Evolutionary conservation across 2,113 vertebrate genomes (phyloP), one percentile per base, ranked within the genome.

Genomic region (Trogon surrucura): DNA sequence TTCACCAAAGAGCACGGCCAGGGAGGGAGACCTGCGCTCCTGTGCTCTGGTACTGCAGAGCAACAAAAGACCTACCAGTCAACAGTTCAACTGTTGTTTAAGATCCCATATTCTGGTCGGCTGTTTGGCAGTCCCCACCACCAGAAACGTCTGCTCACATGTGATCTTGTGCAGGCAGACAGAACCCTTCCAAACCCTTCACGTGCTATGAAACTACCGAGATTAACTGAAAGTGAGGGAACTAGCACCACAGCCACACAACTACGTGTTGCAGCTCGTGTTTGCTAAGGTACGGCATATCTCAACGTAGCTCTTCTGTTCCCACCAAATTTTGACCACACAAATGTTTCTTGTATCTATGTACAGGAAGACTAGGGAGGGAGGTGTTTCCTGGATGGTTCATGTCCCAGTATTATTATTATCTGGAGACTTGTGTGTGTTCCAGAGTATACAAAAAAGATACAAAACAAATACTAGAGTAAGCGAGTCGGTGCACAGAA

Each of bases 361-460:
- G 6, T 19, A n/a, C 0, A 0, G 20, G 22, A 80, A 80, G 8
- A 29, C 2, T 36, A 32, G 4, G 36, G 32, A 75, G 10, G 11
- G 22, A 80, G 15, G 22, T 5, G 0, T 13, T 22, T 66, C 48
- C 41, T 32, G 12, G 9, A 65, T 45, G 8, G 25, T n/a, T 87
- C 22, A 47, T 11, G 34, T 66, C 16, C 47, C n/a, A n/a, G n/a
- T 5, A 13, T 58, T 62, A 57, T 45, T 32, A 69, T 72, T 73
- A 69, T 72, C 73, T 73, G 60, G 21, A 41, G 18, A 61, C 21
- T 62, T 32, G 6, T 17, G 8, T 16, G n/a, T 41, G 9, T 11
- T 80, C 61, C 21, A 45, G 11, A 27, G 36, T 16, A 47, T 8
- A 53, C 22, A 53, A 20, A 91, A 84, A 30, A 89, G 29, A 41